Conservation (phyloP, 2,888 invertebrate species). For the Tachina lurida region DNA sequence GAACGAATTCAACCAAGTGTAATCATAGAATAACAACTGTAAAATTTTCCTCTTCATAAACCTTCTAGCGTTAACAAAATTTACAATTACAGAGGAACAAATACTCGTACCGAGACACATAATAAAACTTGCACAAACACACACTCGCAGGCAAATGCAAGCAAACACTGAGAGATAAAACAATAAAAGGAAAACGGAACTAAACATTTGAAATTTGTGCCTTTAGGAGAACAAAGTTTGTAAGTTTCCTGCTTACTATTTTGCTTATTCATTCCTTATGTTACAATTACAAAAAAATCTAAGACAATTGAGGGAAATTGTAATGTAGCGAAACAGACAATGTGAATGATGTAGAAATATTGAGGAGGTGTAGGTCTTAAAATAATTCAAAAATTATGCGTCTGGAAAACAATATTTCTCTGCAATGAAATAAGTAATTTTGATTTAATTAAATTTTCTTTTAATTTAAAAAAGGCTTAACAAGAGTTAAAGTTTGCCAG, state of each 20-base stretch:
- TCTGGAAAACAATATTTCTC: conserved; percentile 8
- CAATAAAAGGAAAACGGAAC: conserved; percentile 58
- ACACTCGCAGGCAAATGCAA: not conserved
- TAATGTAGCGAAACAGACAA: conserved; percentile 3
- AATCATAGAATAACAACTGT: conserved; percentile 73
- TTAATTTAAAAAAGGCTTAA: too few species aligned
- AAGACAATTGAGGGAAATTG: conserved; percentile 34
- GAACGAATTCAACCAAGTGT: conserved; percentile 65
- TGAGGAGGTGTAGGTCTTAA: not conserved
- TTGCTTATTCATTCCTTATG: not conserved
- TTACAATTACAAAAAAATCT: conserved; percentile 15
- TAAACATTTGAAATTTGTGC: conserved; percentile 57
- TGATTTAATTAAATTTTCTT: not conserved
- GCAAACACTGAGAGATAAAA: not conserved
- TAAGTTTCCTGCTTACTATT: conserved; percentile 16
- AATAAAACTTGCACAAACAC: not conserved
- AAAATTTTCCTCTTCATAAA: conserved; percentile 70
- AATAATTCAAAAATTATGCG: not conserved
- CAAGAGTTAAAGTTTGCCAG: too few species aligned
- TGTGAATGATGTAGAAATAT: not conserved
- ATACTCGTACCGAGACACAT: conserved; percentile 31
- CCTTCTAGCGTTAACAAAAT: conserved; percentile 32
- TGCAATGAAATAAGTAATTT: not conserved
- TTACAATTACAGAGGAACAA: conserved; percentile 24
- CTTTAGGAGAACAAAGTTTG: conserved; percentile 53